These are phyloP conservation scores for Parnassius smintheus DNA, from an alignment of 2,888 invertebrate genomes.

Conservation along the genomic window DNA sequence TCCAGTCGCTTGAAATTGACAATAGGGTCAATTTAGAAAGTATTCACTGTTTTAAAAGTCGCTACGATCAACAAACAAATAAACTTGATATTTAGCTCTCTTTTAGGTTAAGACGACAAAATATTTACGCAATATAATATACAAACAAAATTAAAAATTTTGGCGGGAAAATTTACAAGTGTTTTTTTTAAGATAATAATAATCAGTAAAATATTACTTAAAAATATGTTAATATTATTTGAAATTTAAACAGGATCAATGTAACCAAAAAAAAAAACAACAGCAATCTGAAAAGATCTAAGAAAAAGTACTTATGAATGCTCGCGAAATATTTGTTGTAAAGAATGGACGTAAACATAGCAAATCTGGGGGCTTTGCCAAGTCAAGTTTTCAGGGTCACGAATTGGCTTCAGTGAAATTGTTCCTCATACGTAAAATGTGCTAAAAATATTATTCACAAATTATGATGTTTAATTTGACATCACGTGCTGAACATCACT, in stretches of 20 bases:
- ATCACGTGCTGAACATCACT: conserved; percentile 39
- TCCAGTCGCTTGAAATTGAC: conserved; percentile 9
- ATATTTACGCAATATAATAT: too few relatives aligned
- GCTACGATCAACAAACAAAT: too few relatives aligned
- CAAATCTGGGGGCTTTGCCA: conserved; percentile 71
- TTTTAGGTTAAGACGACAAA: too few relatives aligned
- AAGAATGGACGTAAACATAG: conserved; percentile 56
- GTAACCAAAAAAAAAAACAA: too few relatives aligned
- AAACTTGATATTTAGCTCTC: too few relatives aligned
- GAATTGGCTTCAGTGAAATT: conserved; percentile 67
- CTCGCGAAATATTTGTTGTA: conserved; percentile 46
- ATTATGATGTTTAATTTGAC: conserved; percentile 32
- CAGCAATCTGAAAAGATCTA: neutral
- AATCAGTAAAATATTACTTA: neutral
- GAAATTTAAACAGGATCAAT: too few relatives aligned
- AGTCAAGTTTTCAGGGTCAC: conserved; percentile 74
- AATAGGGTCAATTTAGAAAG: conserved; percentile 70
- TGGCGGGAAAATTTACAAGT: conserved; percentile 18
- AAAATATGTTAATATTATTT: too few relatives aligned
- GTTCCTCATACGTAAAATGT: conserved; percentile 61
- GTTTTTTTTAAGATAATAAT: neutral
- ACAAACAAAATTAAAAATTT: neutral
- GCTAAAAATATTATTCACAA: conserved; percentile 76
- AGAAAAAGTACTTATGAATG: conserved; percentile 36
- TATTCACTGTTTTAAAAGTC: conserved; percentile 25